phyloP scores from a whole-genome alignment of 2,888 invertebrate species.

The Cartodere bifasciata region DNA sequence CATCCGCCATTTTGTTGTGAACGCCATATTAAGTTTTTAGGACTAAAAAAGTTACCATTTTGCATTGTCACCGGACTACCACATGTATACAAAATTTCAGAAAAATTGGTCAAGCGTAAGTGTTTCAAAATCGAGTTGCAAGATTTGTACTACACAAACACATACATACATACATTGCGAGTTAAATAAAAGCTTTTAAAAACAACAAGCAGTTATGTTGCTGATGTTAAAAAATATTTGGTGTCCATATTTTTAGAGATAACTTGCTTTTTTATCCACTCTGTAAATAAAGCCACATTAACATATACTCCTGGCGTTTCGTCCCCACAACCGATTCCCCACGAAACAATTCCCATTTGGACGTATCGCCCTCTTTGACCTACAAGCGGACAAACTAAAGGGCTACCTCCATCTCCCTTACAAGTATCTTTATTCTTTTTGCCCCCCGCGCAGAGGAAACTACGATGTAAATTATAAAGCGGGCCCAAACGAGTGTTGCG shows the following conservation, averaged over 20 bases:
- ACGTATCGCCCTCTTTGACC: conserved; percentile 35
- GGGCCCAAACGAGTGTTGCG: conserved; percentile 27
- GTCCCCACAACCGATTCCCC: conserved; percentile 36
- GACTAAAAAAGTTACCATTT: no score
- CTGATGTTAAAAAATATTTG: no score
- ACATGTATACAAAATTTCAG: no score
- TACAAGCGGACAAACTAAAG: conserved; percentile 16
- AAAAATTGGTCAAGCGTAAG: no score
- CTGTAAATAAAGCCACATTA: conserved; percentile 31
- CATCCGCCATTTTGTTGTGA: no score
- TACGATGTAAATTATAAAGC: conserved; percentile 41
- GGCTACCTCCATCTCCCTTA: conserved; percentile 20
- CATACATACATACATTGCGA: no score
- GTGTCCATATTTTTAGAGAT: conserved; percentile 34
- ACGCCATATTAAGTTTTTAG: no score
- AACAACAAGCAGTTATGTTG: no score
- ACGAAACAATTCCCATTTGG: conserved; percentile 42
- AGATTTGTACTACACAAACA: no score
- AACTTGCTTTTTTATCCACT: conserved; percentile 33
- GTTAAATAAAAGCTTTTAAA: no score
- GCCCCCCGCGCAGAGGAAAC: conserved; percentile 40
- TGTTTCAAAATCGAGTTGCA: no score
- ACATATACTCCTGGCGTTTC: conserved; percentile 38
- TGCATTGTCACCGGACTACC: no score
- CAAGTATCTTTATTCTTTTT: conserved; percentile 24